phyloP scores from a whole-genome alignment of 2,113 vertebrate genomes.

The Aythya baeri region DNA sequence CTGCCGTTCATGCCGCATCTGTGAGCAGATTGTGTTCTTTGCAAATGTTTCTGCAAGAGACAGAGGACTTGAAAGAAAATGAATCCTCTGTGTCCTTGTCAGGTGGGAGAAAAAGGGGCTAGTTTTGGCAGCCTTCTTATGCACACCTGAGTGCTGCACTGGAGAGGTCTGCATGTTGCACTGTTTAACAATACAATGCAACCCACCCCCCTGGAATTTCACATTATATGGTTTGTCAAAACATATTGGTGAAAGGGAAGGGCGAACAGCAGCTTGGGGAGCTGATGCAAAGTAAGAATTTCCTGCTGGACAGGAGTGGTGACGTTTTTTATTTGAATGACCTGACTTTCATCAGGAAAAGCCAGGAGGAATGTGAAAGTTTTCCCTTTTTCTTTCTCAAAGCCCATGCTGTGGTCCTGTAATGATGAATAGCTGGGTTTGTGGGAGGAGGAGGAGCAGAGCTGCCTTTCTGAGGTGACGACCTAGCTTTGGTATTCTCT shows the following conservation, averaged over 20 bases:
- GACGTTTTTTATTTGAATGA: background rate
- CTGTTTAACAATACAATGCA: background rate
- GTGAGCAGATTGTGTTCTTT: background rate
- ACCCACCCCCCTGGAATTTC: background rate
- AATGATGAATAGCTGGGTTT: background rate
- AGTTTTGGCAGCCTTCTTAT: background rate
- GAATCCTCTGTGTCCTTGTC: background rate
- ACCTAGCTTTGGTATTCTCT: background rate
- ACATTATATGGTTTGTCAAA: background rate
- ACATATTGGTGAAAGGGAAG: background rate
- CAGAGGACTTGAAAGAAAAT: background rate
- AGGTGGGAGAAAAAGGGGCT: background rate
- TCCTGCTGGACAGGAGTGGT: background rate
- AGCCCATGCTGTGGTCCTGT: fast-evolving
- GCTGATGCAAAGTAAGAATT: background rate
- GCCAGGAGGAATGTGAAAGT: background rate
- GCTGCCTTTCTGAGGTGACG: background rate
- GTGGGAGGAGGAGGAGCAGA: background rate
- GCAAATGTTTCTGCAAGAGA: background rate
- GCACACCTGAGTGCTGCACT: background rate
- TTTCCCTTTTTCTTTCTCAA: background rate
- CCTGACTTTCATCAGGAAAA: background rate
- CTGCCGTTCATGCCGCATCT: background rate
- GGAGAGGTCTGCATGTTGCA: background rate
- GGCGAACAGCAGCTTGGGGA: background rate